Evolutionary conservation across 1,140 invertebrate genomes (phyloP), one percentile per base, ranked within the genome.

Genomic region (Zophobas atratus): DNA sequence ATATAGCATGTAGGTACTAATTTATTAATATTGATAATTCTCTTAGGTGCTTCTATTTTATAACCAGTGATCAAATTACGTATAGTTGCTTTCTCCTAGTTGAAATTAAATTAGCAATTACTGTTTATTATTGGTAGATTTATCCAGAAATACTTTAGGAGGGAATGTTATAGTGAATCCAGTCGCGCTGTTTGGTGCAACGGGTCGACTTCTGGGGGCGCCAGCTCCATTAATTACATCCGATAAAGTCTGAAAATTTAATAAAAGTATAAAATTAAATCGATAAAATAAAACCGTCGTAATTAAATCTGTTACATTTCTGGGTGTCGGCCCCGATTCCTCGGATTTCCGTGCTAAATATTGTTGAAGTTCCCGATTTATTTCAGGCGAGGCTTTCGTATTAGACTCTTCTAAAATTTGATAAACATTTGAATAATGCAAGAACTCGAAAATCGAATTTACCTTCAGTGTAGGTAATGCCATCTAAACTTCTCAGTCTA

Each of bases 401-500:
- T 63, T 63, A 63, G n/a, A 63, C 39, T 63, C 57, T 6, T 67
- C 60, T 67, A 41, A 41, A 67, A 60, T 39, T 60, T 36, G 56
- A 41, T 67, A 67, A 67, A 67, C 43, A 67, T 67, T 20, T 67
- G 60, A 67, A 67, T 67, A 67, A 67, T 67, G 60, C 43, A 67
- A 67, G 38, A 67, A 43, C 36, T 67, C 60, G 33, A 20, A 67
- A 67, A 67, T 67, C 39, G 60, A 67, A 36, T 67, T 67, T 67
- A 67, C 60, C 60, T 67, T 32, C 60, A 51, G 49, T 51, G 60
- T 43, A 67, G 60, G 60, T 43, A 67, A 63, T 60, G 1, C 85
- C 87, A 82, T 90, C 88, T 2, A 90, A 82, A 3, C 84, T 78
- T 53, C 81, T 77, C 6, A 90, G 73, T 2, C 85, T 84, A 1